Evolutionary conservation across 2,797 vertebrate genomes (phyloP), one percentile per base, ranked within the genome.

Genomic region (Phoxinus dragarum): DNA sequence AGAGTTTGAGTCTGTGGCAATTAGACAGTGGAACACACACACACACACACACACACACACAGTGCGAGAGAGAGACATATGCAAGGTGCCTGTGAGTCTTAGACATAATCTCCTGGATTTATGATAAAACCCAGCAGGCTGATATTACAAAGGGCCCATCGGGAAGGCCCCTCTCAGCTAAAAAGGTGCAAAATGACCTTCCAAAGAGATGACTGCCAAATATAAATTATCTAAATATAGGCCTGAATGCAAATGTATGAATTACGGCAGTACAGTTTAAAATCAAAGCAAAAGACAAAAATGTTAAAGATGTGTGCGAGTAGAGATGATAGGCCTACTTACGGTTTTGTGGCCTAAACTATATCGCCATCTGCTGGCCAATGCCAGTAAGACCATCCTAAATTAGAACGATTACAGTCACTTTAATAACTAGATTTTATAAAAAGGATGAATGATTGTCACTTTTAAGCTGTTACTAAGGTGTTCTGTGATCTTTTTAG

Each of bases 71-170:
- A 89, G 90, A 91, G 89, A 93, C 90, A 92, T 86, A 86, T 86
- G 59, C 88, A 87, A 92, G 95, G 94, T 95, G 95, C 95, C 95
- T 94, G 90, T 14, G 86, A 93, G 95, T 96, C 94, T 95, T 93
- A 84, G 88, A 91, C 91, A 93, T 95, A 94, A 95, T 93, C 92
- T 94, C 93, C 38, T 75, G 92, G 93, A 93, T 94, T 94, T 94
- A 91, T 90, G 89, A 86, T 88, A 90, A 93, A 93, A 93, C 93
- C 91, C 88, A 81, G 89, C 91, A 90, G 91, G 93, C 90, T 92
- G 90, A 92, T 54, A 80, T 81, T 81, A 81, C 80, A 81, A 92
- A 93, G 89, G 82, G 88, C 31, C 87, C 52, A 89, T 73, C 42
- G 14, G 52, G 52, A 72, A 27, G 49, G 14, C 40, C 8, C 12